Evolutionary conservation across 2,113 vertebrate genomes (phyloP).

Genomic region (Otis tarda): DNA sequence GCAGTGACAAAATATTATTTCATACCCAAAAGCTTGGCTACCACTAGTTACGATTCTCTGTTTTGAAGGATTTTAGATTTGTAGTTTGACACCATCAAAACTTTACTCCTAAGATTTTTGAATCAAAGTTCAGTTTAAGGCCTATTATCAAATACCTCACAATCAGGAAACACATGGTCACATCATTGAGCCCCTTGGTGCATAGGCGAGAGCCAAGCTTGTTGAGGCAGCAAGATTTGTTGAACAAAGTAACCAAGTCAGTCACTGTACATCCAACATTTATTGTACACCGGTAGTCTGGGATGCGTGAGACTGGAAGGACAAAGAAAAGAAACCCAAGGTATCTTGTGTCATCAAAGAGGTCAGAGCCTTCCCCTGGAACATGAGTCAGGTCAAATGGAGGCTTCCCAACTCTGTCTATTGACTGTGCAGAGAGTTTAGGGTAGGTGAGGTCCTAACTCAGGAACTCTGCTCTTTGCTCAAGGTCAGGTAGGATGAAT

Average conservation of each 20-base stretch:
- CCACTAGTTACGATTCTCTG: neutral
- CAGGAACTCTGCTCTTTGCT: neutral
- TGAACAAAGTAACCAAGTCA: rapidly evolving
- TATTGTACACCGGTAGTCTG: neutral
- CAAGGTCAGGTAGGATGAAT: neutral
- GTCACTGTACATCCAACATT: neutral
- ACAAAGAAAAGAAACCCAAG: neutral
- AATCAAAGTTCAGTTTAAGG: neutral
- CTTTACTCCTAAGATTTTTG: neutral
- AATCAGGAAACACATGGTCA: neutral
- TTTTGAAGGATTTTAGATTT: neutral
- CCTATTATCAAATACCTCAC: neutral
- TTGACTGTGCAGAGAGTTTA: neutral
- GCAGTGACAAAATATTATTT: neutral
- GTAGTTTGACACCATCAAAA: neutral
- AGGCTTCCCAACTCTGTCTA: neutral
- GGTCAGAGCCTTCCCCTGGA: neutral
- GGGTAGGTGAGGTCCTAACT: neutral
- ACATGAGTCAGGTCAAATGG: neutral
- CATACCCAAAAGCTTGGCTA: neutral
- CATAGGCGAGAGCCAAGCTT: neutral
- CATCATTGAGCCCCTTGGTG: neutral
- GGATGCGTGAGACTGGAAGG: neutral
- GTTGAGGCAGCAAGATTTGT: neutral
- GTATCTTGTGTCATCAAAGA: neutral